Percentiles rank a stretch among this genome's conserved stretches.
phyloP scores from a whole-genome alignment of 1,140 invertebrate species.

The Brachionus rotundiformis region DNA sequence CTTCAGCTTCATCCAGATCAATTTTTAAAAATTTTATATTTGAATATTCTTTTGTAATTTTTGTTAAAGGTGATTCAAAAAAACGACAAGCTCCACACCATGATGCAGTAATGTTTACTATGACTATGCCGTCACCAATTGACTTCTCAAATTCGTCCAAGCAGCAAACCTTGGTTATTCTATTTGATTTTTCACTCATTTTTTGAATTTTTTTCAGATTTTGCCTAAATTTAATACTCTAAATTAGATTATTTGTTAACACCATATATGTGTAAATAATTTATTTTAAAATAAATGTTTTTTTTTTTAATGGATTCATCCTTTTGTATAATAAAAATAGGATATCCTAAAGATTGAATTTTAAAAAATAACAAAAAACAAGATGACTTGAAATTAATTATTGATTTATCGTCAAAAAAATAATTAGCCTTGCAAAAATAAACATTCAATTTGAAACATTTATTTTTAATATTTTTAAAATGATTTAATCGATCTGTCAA shows the following conservation, averaged over 20 bases:
- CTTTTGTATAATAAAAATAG: background rate
- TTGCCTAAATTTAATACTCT: background rate
- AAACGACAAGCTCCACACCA: slow-evolving; percentile 21
- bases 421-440: no score
- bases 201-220: background rate
- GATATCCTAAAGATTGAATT: background rate
- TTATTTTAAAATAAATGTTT: background rate
- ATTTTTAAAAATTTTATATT: slow-evolving; percentile 45
- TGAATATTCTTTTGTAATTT: background rate
- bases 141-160: background rate
- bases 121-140: background rate
- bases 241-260: background rate
- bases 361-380: background rate
- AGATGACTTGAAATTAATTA: background rate
- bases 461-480: no score
- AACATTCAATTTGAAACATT: no score
- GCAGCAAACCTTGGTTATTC: background rate
- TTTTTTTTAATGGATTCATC: background rate
- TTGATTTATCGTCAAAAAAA: no score
- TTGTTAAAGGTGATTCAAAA: background rate
- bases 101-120: slow-evolving; percentile 7
- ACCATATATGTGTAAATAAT: background rate
- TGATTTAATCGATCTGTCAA: no score
- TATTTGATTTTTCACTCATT: background rate
- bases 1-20: slow-evolving; percentile 14